Evolutionary conservation across 2,888 invertebrate genomes (phyloP).

Genomic region (Helicoverpa assulta): DNA sequence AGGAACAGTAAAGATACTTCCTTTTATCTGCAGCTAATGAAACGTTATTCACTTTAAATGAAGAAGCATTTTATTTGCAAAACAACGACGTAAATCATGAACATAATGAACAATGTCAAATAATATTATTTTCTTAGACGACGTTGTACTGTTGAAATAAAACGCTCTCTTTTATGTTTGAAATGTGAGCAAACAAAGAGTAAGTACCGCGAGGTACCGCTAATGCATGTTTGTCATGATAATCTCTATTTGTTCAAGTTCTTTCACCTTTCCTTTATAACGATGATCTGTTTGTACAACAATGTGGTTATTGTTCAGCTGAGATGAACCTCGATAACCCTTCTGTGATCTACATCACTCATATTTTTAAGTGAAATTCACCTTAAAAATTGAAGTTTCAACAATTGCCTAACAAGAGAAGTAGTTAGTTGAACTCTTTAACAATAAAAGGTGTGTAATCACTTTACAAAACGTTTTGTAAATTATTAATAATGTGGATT

Average conservation of each 20-base stretch:
- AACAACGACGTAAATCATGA: not conserved
- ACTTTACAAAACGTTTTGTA: too few relatives aligned
- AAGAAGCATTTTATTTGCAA: not conserved
- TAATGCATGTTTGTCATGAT: conserved; percentile 34
- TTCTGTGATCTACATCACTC: not conserved
- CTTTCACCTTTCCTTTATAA: not conserved
- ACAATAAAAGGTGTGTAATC: too few relatives aligned
- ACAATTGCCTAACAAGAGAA: too few relatives aligned
- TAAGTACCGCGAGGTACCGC: not conserved
- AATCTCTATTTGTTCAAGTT: conserved; percentile 8
- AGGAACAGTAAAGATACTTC: not conserved
- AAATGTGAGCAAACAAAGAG: conserved; percentile 14
- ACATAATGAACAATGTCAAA: not conserved
- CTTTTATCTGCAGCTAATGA: conserved; percentile 1
- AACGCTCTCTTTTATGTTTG: conserved; percentile 1
- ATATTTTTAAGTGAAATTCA: too few relatives aligned
- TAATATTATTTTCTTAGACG: not conserved
- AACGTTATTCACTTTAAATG: not conserved
- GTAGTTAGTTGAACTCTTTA: too few relatives aligned
- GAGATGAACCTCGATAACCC: not conserved
- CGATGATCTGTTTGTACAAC: not conserved
- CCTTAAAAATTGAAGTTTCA: too few relatives aligned
- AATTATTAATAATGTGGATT: too few relatives aligned
- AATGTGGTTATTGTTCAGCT: too few relatives aligned
- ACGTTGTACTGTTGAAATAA: conserved; percentile 6